Conservation (phyloP, 2,888 invertebrate species). For the Miltochrista miniata region DNA sequence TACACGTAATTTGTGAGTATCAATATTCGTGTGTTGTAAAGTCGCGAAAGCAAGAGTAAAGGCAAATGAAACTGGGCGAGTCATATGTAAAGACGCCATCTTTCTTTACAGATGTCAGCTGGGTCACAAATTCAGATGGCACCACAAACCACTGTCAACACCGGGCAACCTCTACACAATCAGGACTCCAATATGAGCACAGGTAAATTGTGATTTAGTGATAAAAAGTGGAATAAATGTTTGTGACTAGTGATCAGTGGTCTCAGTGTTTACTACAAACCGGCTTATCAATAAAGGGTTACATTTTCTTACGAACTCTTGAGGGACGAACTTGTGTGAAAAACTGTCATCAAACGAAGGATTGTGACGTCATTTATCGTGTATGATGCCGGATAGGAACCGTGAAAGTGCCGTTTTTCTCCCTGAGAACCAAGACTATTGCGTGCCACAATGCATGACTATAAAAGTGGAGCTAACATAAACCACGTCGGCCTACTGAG, state of each 20-base stretch:
- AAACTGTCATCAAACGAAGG: constrained; percentile 66
- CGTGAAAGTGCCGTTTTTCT: constrained; percentile 75
- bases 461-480: constrained; percentile 76
- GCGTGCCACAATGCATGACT: constrained; percentile 77
- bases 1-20: constrained; percentile 62
- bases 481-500: constrained; percentile 75
- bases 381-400: constrained; percentile 79
- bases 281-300: constrained; percentile 56
- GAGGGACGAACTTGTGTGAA: constrained; percentile 61
- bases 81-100: constrained; percentile 84
- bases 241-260: constrained; percentile 73
- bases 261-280: constrained; percentile 66
- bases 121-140: constrained; percentile 99
- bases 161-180: constrained; percentile 93
- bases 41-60: constrained; percentile 48
- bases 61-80: constrained; percentile 66
- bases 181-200: constrained; percentile 99
- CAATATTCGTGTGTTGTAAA: constrained; percentile 38
- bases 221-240: constrained; percentile 66
- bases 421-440: constrained; percentile 67
- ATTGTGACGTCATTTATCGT: constrained; percentile 76
- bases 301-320: constrained; percentile 57
- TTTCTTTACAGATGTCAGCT: constrained; percentile 95
- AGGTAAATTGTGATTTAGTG: constrained; percentile 86
- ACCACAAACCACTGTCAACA: constrained; percentile 95